Conservation (phyloP, 2,888 invertebrate species). For the Sarcophaga caerulescens region DNA sequence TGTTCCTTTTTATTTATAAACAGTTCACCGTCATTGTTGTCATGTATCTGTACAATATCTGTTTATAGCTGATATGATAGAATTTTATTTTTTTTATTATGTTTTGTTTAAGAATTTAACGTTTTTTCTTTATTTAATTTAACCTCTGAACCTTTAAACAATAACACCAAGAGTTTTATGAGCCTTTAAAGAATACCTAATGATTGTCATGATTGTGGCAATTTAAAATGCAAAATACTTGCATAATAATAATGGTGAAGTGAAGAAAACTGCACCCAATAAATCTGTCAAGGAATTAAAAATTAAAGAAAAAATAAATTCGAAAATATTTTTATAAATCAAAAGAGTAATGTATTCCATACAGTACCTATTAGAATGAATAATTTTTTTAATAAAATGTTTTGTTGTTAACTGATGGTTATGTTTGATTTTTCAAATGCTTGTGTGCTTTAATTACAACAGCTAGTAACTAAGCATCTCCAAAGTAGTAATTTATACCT, state of each 20-base stretch:
- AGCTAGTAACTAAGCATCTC: no score
- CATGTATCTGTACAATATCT: neutral
- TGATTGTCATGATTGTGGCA: constrained; percentile 9
- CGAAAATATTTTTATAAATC: no score
- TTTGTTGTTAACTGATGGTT: no score
- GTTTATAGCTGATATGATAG: neutral
- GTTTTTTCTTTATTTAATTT: constrained; percentile 39
- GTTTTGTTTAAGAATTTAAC: neutral
- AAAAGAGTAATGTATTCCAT: no score
- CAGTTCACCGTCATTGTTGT: neutral
- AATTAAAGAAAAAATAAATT: neutral
- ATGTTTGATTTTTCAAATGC: no score
- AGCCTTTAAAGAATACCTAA: constrained; percentile 48
- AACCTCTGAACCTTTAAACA: constrained; percentile 57
- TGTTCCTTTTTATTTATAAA: neutral
- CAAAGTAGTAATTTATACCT: no score
- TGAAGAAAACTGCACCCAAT: constrained; percentile 57
- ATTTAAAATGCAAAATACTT: constrained; percentile 20
- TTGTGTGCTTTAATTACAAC: no score
- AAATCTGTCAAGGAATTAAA: constrained; percentile 22
- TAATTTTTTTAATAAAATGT: no score
- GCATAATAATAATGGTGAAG: constrained; percentile 28
- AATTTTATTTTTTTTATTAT: neutral
- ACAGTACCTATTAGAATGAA: no score
- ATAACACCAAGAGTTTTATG: constrained; percentile 43